Base-by-base conservation (phyloP, 2,888 invertebrate genomes). In the Cyclophora albipunctata region DNA sequence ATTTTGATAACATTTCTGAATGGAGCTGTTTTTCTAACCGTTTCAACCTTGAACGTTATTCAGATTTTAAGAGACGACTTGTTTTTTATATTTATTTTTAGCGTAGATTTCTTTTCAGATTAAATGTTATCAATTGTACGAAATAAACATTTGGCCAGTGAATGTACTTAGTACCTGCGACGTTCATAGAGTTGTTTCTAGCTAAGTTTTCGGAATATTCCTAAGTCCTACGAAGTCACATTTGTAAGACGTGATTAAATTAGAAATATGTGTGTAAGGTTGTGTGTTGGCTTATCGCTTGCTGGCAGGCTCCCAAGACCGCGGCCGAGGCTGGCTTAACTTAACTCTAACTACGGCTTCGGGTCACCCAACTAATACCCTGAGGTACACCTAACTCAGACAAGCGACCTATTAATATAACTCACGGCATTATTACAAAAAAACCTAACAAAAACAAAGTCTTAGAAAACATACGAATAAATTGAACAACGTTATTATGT, bases 221-320 rank as follows among this genome's bases (percentile, higher is more conserved):
- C 44, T 55, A 49, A 53, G 55, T 51, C 44, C 37, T 37, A 4
- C 40, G 42, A 50, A 48, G 50, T 55, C 47, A 55, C 51, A 48
- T 50, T 58, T 48, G 53, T 51, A 53, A 62, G 62, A 52, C 56
- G 54, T 50, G 65, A 62, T 63, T 69, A 63, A 68, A 64, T 67
- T 74, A 72, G 72, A 73, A 72, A 71, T 70, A 75, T 66, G 67
- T 74, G 67, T 62, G 60, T 69, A 63, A 68, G 64, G 67, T 71
- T 65, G 64, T 55, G 60, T 66, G 69, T 64, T 52, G 51, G 63
- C 67, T 71, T 70, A 77, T 77, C 77, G 65, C 60, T 52, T 59
- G 54, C 65, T 77, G 77, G 75, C 75, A 77, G 73, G 58, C 69
- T 58, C 67, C 78, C 78, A 75, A 75, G 64, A 48, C 53, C 60